Conservation (phyloP, 2,888 invertebrate species). For the Archips xylosteana region DNA sequence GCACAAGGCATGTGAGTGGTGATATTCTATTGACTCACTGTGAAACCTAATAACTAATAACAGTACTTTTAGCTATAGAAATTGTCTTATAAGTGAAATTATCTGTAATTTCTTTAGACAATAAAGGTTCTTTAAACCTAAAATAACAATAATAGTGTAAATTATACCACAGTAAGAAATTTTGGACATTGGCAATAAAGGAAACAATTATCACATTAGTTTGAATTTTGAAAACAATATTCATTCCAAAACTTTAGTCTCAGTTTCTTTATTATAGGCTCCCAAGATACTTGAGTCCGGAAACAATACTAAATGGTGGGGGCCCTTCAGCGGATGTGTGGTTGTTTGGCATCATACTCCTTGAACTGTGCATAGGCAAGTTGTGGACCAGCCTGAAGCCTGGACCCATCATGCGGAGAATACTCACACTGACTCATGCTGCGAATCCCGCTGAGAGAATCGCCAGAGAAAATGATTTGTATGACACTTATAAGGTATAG, state of each 20-base stretch:
- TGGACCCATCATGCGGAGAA: slow-evolving; percentile 90
- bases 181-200: no score
- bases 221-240: neutral
- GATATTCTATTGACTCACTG: no score
- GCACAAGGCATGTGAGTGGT: no score
- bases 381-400: slow-evolving; percentile 92
- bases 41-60: no score
- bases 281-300: slow-evolving; percentile 93
- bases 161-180: no score
- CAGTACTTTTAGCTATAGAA: no score
- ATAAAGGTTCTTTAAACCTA: no score
- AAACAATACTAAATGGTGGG: slow-evolving; percentile 89
- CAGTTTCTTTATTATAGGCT: slow-evolving; percentile 79
- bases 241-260: neutral
- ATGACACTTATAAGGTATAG: slow-evolving; percentile 87
- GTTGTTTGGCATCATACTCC: slow-evolving; percentile 96
- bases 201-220: no score
- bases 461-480: slow-evolving; percentile 91
- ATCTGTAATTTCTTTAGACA: no score
- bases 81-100: no score
- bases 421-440: slow-evolving; percentile 89
- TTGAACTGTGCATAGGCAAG: slow-evolving; percentile 91
- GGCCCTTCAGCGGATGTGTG: slow-evolving; percentile 96
- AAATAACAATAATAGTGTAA: no score
- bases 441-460: slow-evolving; percentile 87